Evolutionary conservation across 2,888 invertebrate genomes (phyloP).

Genomic region (Drosophila ustulata): DNA sequence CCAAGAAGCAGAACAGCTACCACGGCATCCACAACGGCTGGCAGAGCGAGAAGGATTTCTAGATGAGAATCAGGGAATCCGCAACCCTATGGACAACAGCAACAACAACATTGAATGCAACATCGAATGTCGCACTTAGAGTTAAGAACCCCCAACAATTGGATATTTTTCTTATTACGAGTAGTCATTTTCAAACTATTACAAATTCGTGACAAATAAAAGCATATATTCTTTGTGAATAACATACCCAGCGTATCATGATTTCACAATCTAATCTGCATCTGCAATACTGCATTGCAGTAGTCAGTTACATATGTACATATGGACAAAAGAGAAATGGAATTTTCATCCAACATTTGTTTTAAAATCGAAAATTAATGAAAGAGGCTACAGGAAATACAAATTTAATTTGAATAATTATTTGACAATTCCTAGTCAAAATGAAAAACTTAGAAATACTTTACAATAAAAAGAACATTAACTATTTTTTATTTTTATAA

Average conservation of each 20-base stretch:
- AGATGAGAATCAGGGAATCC: background rate
- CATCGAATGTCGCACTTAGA: background rate
- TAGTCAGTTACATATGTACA: too few species aligned
- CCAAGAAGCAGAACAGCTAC: slow-evolving; percentile 68
- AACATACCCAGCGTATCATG: background rate
- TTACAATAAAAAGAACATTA: too few species aligned
- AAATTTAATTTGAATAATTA: too few species aligned
- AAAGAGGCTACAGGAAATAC: too few species aligned
- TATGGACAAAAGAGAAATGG: too few species aligned
- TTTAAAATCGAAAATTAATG: too few species aligned
- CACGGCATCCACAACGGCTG: slow-evolving; percentile 67
- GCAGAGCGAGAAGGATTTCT: slow-evolving; percentile 36
- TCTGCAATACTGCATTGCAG: too few species aligned
- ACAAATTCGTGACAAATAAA: slow-evolving; percentile 1
- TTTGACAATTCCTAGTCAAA: too few species aligned
- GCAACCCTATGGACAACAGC: slow-evolving; percentile 16
- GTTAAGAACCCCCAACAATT: background rate
- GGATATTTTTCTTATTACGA: background rate
- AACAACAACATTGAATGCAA: background rate
- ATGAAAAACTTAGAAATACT: too few species aligned
- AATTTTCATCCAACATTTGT: too few species aligned
- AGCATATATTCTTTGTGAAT: slow-evolving; percentile 1
- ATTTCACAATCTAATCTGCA: too few species aligned
- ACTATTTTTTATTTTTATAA: too few species aligned
- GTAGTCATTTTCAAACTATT: background rate